Percentiles rank a stretch among this genome's conserved stretches.
These are phyloP conservation scores for Ondatra zibethicus DNA, from an alignment of 2,113 vertebrate genomes.

Conservation along the genomic window DNA sequence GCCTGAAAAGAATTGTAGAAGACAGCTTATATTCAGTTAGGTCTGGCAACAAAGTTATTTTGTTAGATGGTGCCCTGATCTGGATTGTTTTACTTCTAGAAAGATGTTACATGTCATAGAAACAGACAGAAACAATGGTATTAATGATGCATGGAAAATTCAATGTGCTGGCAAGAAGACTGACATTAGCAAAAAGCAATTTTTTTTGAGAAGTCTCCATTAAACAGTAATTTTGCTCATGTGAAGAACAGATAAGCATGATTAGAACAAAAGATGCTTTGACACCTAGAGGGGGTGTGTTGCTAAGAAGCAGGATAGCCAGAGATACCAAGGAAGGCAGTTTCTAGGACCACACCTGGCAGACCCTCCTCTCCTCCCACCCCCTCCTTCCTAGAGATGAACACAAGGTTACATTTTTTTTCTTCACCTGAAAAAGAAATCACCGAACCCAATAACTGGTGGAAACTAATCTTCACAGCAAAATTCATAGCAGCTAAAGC, in stretches of 20 bases:
- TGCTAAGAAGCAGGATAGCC: neutral
- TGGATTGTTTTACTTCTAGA: constrained; percentile 42
- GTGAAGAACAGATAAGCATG: neutral
- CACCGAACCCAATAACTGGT: neutral
- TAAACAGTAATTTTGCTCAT: constrained; percentile 23
- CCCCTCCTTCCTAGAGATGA: neutral
- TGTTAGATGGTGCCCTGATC: constrained; percentile 10
- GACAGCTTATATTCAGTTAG: constrained; percentile 1
- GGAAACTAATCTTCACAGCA: neutral
- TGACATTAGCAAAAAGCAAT: constrained; percentile 33
- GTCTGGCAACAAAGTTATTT: neutral
- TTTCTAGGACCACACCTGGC: neutral
- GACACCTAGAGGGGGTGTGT: neutral
- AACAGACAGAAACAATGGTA: constrained; percentile 30
- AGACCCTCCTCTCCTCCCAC: neutral
- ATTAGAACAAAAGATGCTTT: constrained; percentile 33
- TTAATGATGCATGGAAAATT: constrained; percentile 24
- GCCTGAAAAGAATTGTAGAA: neutral
- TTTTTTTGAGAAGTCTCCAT: neutral
- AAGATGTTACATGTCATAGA: constrained; percentile 45
- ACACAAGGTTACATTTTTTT: neutral
- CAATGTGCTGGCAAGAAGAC: constrained; percentile 59
- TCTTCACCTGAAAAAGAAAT: constrained; percentile 34
- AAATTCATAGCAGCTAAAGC: neutral
- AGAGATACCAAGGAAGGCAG: neutral